A percentile compares a stretch with the other conserved stretches of the same genome.
Conservation (phyloP, 2,113 vertebrate species). For the Trichomycterus rosablanca region DNA sequence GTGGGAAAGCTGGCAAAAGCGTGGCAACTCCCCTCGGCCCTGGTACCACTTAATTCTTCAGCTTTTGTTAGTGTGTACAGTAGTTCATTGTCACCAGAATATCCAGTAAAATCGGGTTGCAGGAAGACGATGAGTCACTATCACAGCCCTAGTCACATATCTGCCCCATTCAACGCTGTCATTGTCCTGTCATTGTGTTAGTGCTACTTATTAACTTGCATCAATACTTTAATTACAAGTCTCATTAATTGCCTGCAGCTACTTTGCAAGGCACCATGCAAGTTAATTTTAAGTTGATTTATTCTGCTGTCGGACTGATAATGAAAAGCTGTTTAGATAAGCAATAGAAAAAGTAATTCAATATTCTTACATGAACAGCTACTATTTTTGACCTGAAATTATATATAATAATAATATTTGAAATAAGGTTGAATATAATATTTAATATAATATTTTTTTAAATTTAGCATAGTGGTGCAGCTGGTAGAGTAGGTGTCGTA, state of each 20-base stretch:
- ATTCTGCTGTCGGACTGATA: constrained; percentile 41
- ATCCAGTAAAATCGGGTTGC: no score
- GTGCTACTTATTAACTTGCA: constrained; percentile 46
- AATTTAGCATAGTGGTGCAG: no score
- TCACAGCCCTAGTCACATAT: constrained; percentile 42
- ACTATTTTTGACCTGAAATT: no score
- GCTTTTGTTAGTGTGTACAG: constrained; percentile 18
- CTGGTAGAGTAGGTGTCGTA: no score
- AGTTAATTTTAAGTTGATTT: constrained; percentile 49
- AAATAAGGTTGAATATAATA: no score
- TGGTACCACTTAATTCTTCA: constrained; percentile 9
- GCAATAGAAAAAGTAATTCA: no score
- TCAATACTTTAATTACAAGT: constrained; percentile 58
- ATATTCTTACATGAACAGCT: no score
- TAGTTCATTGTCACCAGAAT: constrained; percentile 44
- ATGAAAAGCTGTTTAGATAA: constrained; percentile 48
- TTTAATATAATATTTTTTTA: no score
- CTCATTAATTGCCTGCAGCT: constrained; percentile 45
- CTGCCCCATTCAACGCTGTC: constrained; percentile 24
- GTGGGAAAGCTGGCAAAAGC: constrained; percentile 26
- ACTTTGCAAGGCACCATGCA: constrained; percentile 32
- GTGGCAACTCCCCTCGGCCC: background rate
- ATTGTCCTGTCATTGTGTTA: constrained; percentile 46
- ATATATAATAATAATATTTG: no score
- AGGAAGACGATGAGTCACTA: no score